Base-by-base conservation (phyloP, 30 jellyfish, hydroid and myxozoan species). In the Aurelia coerulea region DNA sequence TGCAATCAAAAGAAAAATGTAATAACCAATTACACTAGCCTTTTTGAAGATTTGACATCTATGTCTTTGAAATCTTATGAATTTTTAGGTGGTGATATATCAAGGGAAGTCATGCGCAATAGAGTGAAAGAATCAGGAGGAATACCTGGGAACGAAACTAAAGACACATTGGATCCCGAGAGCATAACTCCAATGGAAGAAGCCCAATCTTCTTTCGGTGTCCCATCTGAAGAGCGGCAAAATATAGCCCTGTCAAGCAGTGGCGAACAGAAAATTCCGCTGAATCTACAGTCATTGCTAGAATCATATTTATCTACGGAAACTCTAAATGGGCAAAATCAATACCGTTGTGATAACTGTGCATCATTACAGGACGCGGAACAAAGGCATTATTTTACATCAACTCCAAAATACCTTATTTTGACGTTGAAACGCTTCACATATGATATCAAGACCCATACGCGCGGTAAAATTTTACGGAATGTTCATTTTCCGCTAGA, bases 361-460 rank as follows among this genome's bases (percentile, higher is more conserved):
- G 83, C 88, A 6, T 88, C 96, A n/a, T 64, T 93, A 37, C 98
- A 88, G 64, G 93, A 88, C 60, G 98, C 98, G 17, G 88, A 79
- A 56, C 90, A 80, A 65, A 54, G 71, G 29, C 86, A 78, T 59
- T 31, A 50, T 56, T 66, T 93, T 52, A 83, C 90, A 13, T 32
- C 78, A 33, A 78, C 82, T 73, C 98, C 98, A 5, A 75, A 84
- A 50, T 93, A 62, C 75, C 87, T 93, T 13, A 76, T 88, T 19
- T 62, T 93, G 33, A 93, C 98, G 10, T 76, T 93, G 54, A 93
- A 93, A 35, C 79, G 98, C 39, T 93, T 93, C 81, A 93, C 96
- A 1, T 93, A 68, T 56, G 89, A 88, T 69, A 88, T 66, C 34
- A 77, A 83, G 46, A 59, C 96, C 0, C 95, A 87, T 11, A 82